phyloP scores from a whole-genome alignment of 2,797 vertebrate species.

The Anguilla megastoma region DNA sequence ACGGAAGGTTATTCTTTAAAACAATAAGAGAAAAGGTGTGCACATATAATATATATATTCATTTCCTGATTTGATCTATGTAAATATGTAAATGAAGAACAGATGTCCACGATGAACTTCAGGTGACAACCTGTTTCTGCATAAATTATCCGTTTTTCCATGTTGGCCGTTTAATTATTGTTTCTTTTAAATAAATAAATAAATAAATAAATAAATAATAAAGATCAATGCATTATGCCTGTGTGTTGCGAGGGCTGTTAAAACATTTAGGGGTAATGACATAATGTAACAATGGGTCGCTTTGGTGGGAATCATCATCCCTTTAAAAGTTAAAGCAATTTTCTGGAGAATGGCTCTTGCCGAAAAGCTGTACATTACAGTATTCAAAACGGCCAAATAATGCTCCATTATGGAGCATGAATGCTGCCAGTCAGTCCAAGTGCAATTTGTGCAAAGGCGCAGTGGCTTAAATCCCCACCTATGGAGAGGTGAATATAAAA shows the following conservation, averaged over 20 bases:
- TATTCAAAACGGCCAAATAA: constrained; percentile 99
- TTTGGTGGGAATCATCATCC: constrained; percentile 88
- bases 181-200: constrained; percentile 48
- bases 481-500: constrained; percentile 95
- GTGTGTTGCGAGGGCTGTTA: constrained; percentile 87
- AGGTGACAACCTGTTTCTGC: constrained; percentile 33
- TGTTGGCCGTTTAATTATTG: constrained; percentile 62
- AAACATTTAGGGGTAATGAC: constrained; percentile 91
- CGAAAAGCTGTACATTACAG: constrained; percentile 92
- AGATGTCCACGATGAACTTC: constrained; percentile 5
- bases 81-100: constrained; percentile 20
- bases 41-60: background rate
- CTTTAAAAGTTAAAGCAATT: constrained; percentile 99
- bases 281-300: constrained; percentile 91
- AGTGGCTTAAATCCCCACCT: constrained; percentile 89
- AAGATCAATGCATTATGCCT: constrained; percentile 83
- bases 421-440: constrained; percentile 96
- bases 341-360: constrained; percentile 91
- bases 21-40: background rate
- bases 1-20: background rate
- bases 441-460: constrained; percentile 95
- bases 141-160: constrained; percentile 42
- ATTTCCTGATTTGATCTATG: constrained; percentile 2
- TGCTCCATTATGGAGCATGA: constrained; percentile 96
- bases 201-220: constrained; percentile 67